Conservation (phyloP, 2,797 vertebrate genomes). For the Ptychadena robeensis region DNA sequence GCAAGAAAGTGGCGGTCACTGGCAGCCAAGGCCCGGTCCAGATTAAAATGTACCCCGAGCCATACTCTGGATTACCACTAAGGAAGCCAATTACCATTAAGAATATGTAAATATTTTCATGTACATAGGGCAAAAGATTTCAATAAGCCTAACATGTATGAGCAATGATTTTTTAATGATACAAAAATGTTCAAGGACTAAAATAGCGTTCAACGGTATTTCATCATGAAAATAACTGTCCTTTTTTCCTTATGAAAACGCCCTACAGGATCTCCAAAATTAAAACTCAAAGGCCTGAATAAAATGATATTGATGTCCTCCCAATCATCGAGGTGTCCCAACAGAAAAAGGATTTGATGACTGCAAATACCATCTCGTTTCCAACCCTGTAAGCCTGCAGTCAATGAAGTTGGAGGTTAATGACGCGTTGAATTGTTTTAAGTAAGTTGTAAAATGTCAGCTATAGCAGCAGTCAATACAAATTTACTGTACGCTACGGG, state of each 20-base stretch:
- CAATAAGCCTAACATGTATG: too few relatives aligned
- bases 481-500: conserved; percentile 11
- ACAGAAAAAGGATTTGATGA: conserved; percentile 22
- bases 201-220: too few relatives aligned
- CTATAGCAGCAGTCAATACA: conserved; percentile 37
- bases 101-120: too few relatives aligned
- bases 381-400: conserved; percentile 16
- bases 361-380: conserved; percentile 17
- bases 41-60: too few relatives aligned
- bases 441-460: conserved; percentile 44
- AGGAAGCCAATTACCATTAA: too few relatives aligned
- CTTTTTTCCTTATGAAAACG: neutral
- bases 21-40: too few relatives aligned
- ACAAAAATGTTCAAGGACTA: too few relatives aligned
- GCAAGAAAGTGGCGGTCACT: too few relatives aligned
- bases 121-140: too few relatives aligned
- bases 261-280: neutral
- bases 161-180: too few relatives aligned
- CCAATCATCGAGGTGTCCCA: neutral
- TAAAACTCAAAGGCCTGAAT: neutral
- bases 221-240: conserved; percentile 12
- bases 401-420: conserved; percentile 42
- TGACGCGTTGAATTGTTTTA: conserved; percentile 44
- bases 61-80: too few relatives aligned
- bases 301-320: conserved; percentile 4